phyloP scores from a whole-genome alignment of 2,113 vertebrate genomes.

The Zosterops japonicus region DNA sequence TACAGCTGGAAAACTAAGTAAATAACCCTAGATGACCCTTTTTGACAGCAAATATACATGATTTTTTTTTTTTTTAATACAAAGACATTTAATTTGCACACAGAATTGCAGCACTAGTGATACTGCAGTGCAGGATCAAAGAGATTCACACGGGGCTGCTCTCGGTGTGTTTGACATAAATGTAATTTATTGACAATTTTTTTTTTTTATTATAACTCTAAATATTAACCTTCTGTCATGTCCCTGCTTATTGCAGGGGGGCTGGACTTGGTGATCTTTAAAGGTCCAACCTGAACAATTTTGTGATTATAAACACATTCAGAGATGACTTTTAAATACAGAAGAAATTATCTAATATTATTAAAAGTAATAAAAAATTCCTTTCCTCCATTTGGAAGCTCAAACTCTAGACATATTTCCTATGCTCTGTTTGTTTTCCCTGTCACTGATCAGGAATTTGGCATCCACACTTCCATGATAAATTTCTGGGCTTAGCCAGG shows the following conservation, averaged over 20 bases:
- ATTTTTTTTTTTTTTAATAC: no score
- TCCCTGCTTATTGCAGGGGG: neutral
- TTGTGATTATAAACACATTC: neutral
- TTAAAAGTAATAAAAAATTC: neutral
- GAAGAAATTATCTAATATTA: neutral
- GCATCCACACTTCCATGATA: neutral
- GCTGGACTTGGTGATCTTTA: neutral
- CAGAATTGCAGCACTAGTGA: neutral
- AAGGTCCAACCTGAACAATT: neutral
- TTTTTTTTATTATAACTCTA: neutral
- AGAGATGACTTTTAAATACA: neutral
- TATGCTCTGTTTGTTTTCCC: neutral
- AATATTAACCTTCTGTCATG: neutral
- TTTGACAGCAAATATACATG: neutral
- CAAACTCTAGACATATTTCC: neutral
- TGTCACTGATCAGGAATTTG: neutral
- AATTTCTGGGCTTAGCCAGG: neutral
- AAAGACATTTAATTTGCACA: neutral
- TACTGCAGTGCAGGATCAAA: neutral
- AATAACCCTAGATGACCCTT: neutral
- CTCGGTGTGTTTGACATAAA: neutral
- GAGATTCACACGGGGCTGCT: neutral
- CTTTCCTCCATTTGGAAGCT: neutral
- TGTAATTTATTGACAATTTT: neutral
- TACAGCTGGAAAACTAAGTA: slow-evolving; percentile 32